Base-by-base conservation (phyloP, 2,113 vertebrate genomes). In the Guaruba guarouba region DNA sequence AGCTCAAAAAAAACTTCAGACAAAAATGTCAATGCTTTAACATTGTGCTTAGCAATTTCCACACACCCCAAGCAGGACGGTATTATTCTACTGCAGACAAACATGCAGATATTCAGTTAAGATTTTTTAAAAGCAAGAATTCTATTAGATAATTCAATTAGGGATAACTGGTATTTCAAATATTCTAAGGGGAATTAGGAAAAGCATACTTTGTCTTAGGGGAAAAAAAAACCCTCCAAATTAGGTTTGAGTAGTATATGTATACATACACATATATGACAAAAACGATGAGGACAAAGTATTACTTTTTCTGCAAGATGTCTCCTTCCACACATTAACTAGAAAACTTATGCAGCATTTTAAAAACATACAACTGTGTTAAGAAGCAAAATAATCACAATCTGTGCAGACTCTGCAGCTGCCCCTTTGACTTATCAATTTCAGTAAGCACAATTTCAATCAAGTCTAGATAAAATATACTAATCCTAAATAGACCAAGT, bases 401-500 rank as follows among this genome's bases (percentile, higher is more conserved):
- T 95, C 93, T 96, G 90, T 70, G 89, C 76, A 97, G 94, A 88
- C 87, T 97, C 90, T 92, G 91, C 79, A 96, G 89, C 76, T 97
- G 96, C 92, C 97, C 96, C 94, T 97, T 96, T 98, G 96, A 97
- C 97, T 98, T 97, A 97, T 95, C 96, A 97, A 97, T 98, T 97
- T 97, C 97, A 98, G 93, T 90, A 97, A 97, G 97, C 77, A 97
- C 98, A 97, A 98, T 97, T 98, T 98, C 97, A 98, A 97, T 98
- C 97, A 97, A 98, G 96, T 88, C 97, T 94, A 97, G 97, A 98
- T 98, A 98, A 98, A 98, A 97, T 97, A 98, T 87, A 97, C 94
- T 98, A 98, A 98, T 98, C 98, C 97, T 96, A 96, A 97, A 97
- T 73, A 97, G 96, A 97, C 96, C 97, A 98, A 97, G 97, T 98